Conservation (phyloP, 92 coral and sea anemone genomes). For the Zoanthus sansibaricus region DNA sequence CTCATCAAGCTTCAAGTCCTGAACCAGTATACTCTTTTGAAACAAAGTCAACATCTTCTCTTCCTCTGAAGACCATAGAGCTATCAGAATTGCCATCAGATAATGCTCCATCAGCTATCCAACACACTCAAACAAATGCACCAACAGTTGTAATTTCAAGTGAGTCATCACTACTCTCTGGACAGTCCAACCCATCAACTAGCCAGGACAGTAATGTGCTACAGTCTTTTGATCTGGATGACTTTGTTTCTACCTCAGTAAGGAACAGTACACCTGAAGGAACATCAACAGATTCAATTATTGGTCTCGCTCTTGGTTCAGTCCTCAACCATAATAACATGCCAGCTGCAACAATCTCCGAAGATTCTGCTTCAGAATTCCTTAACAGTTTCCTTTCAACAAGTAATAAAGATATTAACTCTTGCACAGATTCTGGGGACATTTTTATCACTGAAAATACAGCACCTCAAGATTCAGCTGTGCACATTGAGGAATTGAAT, state of each 20-base stretch:
- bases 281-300: slow-evolving; percentile 56
- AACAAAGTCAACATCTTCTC: neutral
- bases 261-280: slow-evolving; percentile 3
- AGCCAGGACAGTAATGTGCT: slow-evolving; percentile 13
- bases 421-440: slow-evolving; percentile 17
- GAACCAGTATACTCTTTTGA: slow-evolving; percentile 18
- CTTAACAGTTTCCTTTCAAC: slow-evolving; percentile 60
- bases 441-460: slow-evolving; percentile 36
- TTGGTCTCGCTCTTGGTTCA: slow-evolving; percentile 73
- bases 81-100: neutral
- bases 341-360: slow-evolving; percentile 65
- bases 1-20: slow-evolving; percentile 19
- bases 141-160: neutral
- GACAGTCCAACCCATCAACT: neutral
- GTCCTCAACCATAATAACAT: slow-evolving; percentile 50
- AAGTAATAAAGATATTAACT: slow-evolving; percentile 1
- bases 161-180: neutral
- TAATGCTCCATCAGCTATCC: neutral
- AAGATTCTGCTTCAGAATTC: slow-evolving; percentile 75
- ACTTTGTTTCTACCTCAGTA: slow-evolving; percentile 18
- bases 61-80: neutral
- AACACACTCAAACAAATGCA: neutral
- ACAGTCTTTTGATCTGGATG: slow-evolving; percentile 32
- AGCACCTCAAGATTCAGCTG: slow-evolving; percentile 40
- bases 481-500: slow-evolving; percentile 73